A percentile compares a stretch with the other conserved stretches of the same genome.
phyloP scores from a whole-genome alignment of 2,888 invertebrate genomes.

The Biston betularia region DNA sequence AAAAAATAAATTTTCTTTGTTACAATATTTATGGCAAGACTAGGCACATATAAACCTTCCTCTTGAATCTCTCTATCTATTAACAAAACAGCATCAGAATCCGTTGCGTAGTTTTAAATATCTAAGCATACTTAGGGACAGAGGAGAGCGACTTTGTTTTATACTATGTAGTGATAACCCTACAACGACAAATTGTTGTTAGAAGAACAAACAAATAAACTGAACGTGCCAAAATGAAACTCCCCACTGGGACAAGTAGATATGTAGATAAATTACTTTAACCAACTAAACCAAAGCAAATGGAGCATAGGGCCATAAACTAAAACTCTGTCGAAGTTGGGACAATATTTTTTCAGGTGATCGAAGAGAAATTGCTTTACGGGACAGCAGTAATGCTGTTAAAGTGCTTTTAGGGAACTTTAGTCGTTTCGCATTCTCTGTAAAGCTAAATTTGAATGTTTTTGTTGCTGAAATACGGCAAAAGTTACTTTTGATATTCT shows the following conservation, averaged over 20 bases:
- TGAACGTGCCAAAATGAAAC: background rate
- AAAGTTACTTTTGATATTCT: too few relatives aligned
- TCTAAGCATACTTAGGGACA: too few relatives aligned
- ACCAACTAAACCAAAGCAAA: conserved; percentile 19
- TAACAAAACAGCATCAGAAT: too few relatives aligned
- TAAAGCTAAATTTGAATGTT: background rate
- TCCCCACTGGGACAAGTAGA: background rate
- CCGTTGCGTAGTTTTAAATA: too few relatives aligned
- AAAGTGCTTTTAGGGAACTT: conserved; percentile 11
- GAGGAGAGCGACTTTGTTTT: too few relatives aligned
- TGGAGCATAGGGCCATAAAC: conserved; percentile 40
- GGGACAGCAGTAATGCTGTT: conserved; percentile 14
- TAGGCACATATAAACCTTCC: too few relatives aligned
- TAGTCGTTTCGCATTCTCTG: background rate
- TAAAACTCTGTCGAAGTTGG: conserved; percentile 49
- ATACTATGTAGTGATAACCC: too few relatives aligned
- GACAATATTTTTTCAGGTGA: conserved; percentile 49
- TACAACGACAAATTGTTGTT: too few relatives aligned
- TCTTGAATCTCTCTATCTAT: too few relatives aligned
- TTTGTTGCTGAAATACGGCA: too few relatives aligned
- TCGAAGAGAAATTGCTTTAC: conserved; percentile 41
- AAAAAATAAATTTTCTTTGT: too few relatives aligned
- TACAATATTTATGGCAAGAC: too few relatives aligned
- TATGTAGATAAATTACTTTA: background rate
- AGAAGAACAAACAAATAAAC: background rate